A percentile compares a stretch with the other conserved stretches of the same genome.
Conservation (phyloP, 2,797 vertebrate species). For the Scolopax bukidnonensis region DNA sequence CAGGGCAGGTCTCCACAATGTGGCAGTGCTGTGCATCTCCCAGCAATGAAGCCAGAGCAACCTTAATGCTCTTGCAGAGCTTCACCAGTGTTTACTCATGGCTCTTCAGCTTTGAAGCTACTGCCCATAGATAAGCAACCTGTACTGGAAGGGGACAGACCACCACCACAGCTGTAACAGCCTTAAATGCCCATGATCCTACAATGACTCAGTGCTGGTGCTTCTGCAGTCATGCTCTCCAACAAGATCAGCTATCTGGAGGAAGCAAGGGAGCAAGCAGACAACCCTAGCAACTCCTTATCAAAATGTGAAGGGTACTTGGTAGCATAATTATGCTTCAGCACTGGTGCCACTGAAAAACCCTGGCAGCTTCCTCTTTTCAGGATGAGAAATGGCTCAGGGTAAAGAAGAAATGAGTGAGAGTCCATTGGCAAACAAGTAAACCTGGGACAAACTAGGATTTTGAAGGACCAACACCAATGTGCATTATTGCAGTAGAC, state of each 20-base stretch:
- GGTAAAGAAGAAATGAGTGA: background rate
- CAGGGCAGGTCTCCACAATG: background rate
- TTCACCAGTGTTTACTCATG: background rate
- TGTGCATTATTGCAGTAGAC: background rate
- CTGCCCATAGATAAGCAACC: background rate
- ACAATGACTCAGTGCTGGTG: too few species aligned
- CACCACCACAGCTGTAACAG: rapidly evolving
- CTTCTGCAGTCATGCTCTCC: background rate
- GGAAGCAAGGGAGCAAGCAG: background rate
- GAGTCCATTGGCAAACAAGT: background rate
- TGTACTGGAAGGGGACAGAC: background rate
- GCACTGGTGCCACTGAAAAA: background rate
- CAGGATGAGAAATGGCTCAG: background rate
- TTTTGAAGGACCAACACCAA: background rate
- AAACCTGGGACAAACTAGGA: background rate
- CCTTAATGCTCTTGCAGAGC: background rate
- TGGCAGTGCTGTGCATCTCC: background rate
- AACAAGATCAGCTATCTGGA: background rate
- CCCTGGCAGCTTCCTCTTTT: background rate
- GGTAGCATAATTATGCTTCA: background rate
- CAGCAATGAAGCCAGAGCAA: background rate
- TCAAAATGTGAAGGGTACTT: background rate
- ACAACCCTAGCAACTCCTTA: background rate
- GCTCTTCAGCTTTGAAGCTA: background rate
- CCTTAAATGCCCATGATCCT: background rate